These are phyloP conservation scores for Botia almorhae DNA, from an alignment of 2,797 vertebrate genomes.

Conservation along the genomic window DNA sequence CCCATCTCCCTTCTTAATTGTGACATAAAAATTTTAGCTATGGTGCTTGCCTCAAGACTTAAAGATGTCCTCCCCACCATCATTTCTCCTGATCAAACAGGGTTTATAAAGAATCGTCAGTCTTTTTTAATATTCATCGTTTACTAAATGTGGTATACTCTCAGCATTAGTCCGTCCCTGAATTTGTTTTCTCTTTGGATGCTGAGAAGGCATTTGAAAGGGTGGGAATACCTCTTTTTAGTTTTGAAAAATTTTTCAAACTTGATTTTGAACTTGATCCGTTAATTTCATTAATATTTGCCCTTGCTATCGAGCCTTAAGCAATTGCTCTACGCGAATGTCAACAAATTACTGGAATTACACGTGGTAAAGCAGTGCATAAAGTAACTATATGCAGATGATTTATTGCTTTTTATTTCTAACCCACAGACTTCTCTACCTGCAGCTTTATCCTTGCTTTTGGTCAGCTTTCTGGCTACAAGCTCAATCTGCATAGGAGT, in stretches of 20 bases:
- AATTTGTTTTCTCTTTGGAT: neutral
- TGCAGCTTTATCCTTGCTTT: neutral
- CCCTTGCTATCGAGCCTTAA: too few species aligned
- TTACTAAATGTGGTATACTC: neutral
- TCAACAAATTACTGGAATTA: neutral
- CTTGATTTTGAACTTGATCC: too few species aligned
- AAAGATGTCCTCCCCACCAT: slow-evolving; percentile 8
- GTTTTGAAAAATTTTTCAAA: neutral
- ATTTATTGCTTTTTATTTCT: neutral
- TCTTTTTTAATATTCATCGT: too few species aligned
- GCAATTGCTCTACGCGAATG: too few species aligned
- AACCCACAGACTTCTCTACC: neutral
- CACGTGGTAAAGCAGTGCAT: neutral
- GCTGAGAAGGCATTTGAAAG: neutral
- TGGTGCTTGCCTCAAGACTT: neutral
- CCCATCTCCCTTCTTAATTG: neutral
- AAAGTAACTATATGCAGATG: neutral
- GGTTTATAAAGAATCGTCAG: neutral
- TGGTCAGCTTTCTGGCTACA: neutral
- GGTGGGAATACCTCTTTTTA: neutral
- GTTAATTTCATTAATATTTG: too few species aligned
- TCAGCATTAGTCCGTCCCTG: neutral
- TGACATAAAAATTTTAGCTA: neutral
- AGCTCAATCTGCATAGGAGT: too few species aligned
- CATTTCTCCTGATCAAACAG: slow-evolving; percentile 10